These are phyloP conservation scores for Hylia prasina DNA, from an alignment of 2,113 vertebrate species.

Conservation along the genomic window DNA sequence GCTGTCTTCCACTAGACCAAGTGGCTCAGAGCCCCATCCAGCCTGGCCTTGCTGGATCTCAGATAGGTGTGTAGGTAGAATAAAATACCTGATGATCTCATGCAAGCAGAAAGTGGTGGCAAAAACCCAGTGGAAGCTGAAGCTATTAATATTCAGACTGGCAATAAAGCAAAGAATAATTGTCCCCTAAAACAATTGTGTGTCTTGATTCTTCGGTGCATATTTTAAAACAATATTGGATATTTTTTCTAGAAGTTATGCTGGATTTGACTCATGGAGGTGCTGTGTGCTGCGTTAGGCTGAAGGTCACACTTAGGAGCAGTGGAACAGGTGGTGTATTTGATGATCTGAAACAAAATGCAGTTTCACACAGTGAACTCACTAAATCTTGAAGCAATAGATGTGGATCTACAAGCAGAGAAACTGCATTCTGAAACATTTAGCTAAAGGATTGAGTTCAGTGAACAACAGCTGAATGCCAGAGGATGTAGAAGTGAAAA, in stretches of 20 bases:
- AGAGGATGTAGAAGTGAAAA: background rate
- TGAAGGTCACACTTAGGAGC: background rate
- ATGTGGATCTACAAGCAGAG: background rate
- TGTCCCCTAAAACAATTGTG: background rate
- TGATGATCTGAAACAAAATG: background rate
- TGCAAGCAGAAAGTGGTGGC: background rate
- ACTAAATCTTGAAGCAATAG: background rate
- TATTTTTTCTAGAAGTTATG: background rate
- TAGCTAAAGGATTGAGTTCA: background rate
- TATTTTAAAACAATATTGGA: background rate
- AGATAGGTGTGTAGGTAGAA: background rate
- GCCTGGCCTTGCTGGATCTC: background rate
- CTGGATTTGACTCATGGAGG: background rate
- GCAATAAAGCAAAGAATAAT: background rate
- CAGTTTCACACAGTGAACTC: background rate
- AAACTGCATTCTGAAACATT: background rate
- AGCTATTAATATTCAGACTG: background rate
- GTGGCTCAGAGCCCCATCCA: background rate
- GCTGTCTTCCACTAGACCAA: no score
- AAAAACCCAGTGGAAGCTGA: background rate
- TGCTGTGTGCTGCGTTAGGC: background rate
- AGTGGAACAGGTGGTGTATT: background rate
- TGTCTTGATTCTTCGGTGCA: background rate
- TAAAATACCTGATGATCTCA: background rate
- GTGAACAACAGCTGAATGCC: background rate